phyloP scores from a whole-genome alignment of 2,888 invertebrate species.

The Limnephilus marmoratus region DNA sequence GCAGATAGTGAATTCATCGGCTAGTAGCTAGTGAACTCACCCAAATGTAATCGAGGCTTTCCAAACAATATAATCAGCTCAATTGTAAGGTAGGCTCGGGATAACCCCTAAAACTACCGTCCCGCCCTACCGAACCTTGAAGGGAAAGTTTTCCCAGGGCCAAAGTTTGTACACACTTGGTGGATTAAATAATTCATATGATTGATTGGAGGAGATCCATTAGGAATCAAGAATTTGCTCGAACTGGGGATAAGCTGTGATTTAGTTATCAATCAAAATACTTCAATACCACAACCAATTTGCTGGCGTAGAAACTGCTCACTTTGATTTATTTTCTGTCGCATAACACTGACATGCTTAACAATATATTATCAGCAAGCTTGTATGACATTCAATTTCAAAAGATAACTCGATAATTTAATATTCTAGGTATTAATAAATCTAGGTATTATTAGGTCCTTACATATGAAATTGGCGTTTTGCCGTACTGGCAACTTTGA shows the following conservation, averaged over 20 bases:
- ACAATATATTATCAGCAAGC: not conserved
- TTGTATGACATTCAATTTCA: not conserved
- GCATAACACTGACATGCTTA: not conserved
- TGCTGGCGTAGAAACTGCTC: not conserved
- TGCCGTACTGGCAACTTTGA: no score
- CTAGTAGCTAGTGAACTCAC: no score
- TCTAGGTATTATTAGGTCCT: no score
- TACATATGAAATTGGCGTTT: no score
- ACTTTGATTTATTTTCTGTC: not conserved
- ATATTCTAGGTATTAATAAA: no score
- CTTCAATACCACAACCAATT: conserved; percentile 9
- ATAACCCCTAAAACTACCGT: not conserved
- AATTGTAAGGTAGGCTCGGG: not conserved
- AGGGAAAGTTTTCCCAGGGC: conserved; percentile 4
- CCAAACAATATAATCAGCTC: not conserved
- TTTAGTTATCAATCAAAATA: conserved; percentile 13
- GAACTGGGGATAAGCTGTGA: not conserved
- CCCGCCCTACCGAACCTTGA: not conserved
- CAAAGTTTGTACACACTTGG: not conserved
- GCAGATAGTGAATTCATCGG: no score
- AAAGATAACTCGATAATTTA: not conserved
- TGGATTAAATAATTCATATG: conserved; percentile 22
- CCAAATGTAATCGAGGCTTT: no score
- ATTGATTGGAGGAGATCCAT: conserved; percentile 18
- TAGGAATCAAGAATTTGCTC: conserved; percentile 18